Conservation (phyloP, 1,140 invertebrate genomes). For the Conus betulinus region DNA sequence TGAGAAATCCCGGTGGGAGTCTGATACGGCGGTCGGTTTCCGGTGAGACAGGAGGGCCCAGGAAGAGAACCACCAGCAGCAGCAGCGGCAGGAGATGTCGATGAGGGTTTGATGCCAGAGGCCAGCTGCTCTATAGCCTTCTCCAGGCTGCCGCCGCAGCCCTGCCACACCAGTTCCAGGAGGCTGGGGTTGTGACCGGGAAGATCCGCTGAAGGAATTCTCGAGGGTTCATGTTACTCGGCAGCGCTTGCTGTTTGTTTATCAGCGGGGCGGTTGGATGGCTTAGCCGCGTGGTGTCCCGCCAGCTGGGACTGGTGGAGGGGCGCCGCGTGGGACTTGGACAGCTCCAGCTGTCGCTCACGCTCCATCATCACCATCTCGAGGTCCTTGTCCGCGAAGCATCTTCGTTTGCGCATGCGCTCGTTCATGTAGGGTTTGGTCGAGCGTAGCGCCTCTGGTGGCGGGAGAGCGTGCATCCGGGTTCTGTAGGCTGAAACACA, state of each 20-base stretch:
- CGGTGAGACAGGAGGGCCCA: constrained; percentile 27
- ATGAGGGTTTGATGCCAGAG: constrained; percentile 39
- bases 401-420: constrained; percentile 75
- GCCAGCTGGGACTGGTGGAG: constrained; percentile 50
- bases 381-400: constrained; percentile 77
- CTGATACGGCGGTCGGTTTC: background rate
- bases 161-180: constrained; percentile 63
- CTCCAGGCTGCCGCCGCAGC: constrained; percentile 62
- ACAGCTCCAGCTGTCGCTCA: constrained; percentile 58
- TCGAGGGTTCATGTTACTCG: constrained; percentile 45
- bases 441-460: constrained; percentile 59
- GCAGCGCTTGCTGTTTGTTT: constrained; percentile 26
- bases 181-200: constrained; percentile 59
- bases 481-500: constrained; percentile 58
- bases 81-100: background rate
- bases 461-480: constrained; percentile 56
- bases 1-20: background rate
- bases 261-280: constrained; percentile 41
- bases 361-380: constrained; percentile 73
- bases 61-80: background rate
- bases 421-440: constrained; percentile 71
- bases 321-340: constrained; percentile 27
- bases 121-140: constrained; percentile 61
- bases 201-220: constrained; percentile 61
- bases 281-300: constrained; percentile 66